Base-by-base conservation (phyloP, 2,888 invertebrate species). In the Temnothorax ravouxi region DNA sequence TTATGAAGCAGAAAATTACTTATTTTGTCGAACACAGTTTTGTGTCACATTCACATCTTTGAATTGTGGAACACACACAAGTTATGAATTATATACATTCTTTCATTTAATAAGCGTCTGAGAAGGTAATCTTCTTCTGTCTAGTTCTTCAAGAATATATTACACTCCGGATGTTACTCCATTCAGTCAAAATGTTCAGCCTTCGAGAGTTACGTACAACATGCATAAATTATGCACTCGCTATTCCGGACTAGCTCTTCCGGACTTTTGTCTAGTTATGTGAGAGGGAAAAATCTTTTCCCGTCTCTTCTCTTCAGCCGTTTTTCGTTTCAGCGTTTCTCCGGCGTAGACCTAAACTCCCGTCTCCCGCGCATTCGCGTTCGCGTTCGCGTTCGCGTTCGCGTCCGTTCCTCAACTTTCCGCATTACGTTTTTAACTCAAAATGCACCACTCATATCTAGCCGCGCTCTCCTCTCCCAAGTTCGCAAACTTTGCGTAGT, bases 401-500 rank as follows among this genome's bases (percentile, higher is more conserved):
- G 66, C 79, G 50, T 41, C 18, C 84, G 11, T 72, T 66, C 29
- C 29, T 56, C 29, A 64, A 80, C 79, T 80, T 80, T 80, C 72
- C 29, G 76, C 54, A 67, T 69, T 64, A 67, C 74, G 21, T 61
- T 71, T 61, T 71, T 69, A 71, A 72, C 64, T 64, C 79, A 38
- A 72, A 72, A 80, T 72, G 72, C 79, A 72, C 38, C 72, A 38
- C 52, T 72, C 72, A 67, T 80, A 80, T 80, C 79, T 56, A 47
- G 59, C 56, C 47, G 59, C 79, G 21, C 34, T 59, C 34, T 59
- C 21, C 59, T 72, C 34, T 41, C 38, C 41, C 11, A 21, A 25
- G 47, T 59, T 72, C 59, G 47, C 72, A 47, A 80, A 80, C 79
- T 80, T 59, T 0, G 59, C 72, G 34, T 56, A 59, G 79, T 80